These are phyloP conservation scores for Paradoxurus hermaphroditus DNA, from an alignment of 2,113 vertebrate genomes.

Conservation along the genomic window DNA sequence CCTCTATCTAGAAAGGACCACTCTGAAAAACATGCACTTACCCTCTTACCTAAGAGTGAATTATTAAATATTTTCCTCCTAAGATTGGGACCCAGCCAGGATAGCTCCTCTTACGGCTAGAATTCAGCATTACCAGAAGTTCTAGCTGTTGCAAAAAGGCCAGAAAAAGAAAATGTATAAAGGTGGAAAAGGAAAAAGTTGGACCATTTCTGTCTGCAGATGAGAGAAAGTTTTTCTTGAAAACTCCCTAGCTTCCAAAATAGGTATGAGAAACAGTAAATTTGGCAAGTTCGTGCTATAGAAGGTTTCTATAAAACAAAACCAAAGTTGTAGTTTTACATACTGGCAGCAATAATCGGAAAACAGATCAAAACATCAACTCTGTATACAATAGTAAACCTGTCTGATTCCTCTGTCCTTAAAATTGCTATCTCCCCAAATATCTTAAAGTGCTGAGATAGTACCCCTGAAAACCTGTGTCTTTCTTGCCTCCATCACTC, in stretches of 20 bases:
- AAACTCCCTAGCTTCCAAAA: not conserved
- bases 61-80: not conserved
- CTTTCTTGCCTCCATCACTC: not conserved
- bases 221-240: not conserved
- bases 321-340: not conserved
- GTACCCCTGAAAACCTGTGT: not conserved
- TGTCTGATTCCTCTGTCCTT: not conserved
- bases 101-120: not conserved
- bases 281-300: not conserved
- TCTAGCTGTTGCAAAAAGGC: not conserved
- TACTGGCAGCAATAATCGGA: not conserved
- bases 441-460: not conserved
- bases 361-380: not conserved
- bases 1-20: not conserved
- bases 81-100: not conserved
- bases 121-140: not conserved
- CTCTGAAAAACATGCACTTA: not conserved
- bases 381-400: not conserved
- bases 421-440: not conserved
- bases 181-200: not conserved
- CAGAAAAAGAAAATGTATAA: not conserved
- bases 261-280: not conserved
- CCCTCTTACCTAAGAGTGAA: not conserved
- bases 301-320: not conserved
- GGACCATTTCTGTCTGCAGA: not conserved